Base-by-base conservation (phyloP, 1,140 invertebrate genomes). In the Drosophila carrolli region DNA sequence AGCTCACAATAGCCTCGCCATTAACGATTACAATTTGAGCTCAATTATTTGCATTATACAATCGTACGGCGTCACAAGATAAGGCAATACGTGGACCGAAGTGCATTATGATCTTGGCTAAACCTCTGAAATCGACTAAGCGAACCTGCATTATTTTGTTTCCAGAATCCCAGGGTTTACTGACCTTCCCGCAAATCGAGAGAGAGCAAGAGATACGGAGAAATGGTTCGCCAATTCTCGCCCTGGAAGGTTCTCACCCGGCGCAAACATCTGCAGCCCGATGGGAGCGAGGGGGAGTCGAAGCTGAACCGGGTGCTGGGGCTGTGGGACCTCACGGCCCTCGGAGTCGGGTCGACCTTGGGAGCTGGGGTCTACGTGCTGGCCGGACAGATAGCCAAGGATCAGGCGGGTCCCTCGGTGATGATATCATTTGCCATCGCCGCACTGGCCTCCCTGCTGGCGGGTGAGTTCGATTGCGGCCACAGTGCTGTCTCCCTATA, bases 281-380 rank as follows among this genome's bases (percentile, higher is more conserved):
- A 91, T 60, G 85, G 89, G 14, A 61, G 8, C 7, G 89, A 91
- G 48, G 75, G 81, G 0, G 91, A 92, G 5, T 71, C 65, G 1
- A 92, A 92, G 53, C 70, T 92, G 1, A 91, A 92, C 51, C 78
- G 91, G 27, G 96, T 96, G 40, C 93, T 98, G 8, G 95, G 94
- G 4, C 95, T 96, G 0, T 93, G 96, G 44, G 96, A 97, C 92
- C 93, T 97, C 7, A 97, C 96, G 0, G 95, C 95, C 1, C 90
- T 97, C 1, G 96, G 97, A 41, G 95, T 98, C 23, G 97, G 97
- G 9, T 97, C 96, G 68, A 98, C 97, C 0, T 92, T 98, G 9
- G 97, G 97, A 5, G 96, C 97, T 27, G 97, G 97, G 13, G 96
- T 98, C 11, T 98, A 98, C 93, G 97, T 98, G 7, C 92, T 98